Evolutionary conservation across 2,888 invertebrate species (phyloP), one percentile per base, ranked within the genome.

Genomic region (Plagodis dolabraria): DNA sequence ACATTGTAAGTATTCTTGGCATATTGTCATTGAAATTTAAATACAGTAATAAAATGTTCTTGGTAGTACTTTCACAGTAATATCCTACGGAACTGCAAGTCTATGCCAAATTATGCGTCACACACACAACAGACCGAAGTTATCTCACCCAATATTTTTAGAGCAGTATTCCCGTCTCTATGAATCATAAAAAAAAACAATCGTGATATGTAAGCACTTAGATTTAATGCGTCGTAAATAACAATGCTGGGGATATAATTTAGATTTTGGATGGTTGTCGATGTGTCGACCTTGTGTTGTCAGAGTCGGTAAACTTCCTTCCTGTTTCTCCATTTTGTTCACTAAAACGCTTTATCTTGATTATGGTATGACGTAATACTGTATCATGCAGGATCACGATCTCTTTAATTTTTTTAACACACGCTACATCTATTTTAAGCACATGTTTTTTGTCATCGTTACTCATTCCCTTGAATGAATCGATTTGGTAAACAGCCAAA

Each of bases 171-270:
- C 63, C 68, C 53, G 67, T 65, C 40, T 64, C 46, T 65, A 61
- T 79, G 79, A 81, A 79, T 82, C 79, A 82, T 74, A 74, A 72
- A 69, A 66, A 38, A 22, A 40, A 5, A 70, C 68, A 66, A 73
- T 67, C 53, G 45, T 43, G 35, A 60, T 58, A 58, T 52, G 51
- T 51, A 48, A 57, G 57, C 56, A 63, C 53, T 65, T 56, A 55
- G 53, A 60, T 60, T 58, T 61, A 61, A 46, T 63, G 47, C 62
- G 43, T 57, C 49, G 48, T 59, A 68, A 66, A 62, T 62, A 67
- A 47, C 45, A 56, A 58, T 53, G 22, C 33, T 42, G 33, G 45
- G 36, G 51, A 55, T 53, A 53, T 61, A 53, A 53, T 61, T 57
- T 48, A 47, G 46, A 51, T 47, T 53, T 57, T 38, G 36, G 42